Percentiles rank a stretch among this genome's conserved stretches.
These are phyloP conservation scores for Enteromius thamalakanensis DNA, from an alignment of 2,797 vertebrate genomes.

Conservation along the genomic window DNA sequence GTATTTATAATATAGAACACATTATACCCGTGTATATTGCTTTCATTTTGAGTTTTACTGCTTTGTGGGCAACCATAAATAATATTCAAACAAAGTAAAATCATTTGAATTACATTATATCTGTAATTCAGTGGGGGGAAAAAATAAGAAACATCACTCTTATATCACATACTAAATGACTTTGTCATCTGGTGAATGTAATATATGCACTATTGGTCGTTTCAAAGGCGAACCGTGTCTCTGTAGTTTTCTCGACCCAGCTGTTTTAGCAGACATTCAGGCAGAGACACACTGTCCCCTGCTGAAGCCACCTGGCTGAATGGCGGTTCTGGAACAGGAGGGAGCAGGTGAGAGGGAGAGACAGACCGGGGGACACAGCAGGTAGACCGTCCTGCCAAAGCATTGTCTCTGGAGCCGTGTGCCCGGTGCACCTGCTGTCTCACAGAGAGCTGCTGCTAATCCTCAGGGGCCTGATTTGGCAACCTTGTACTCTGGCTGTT, in stretches of 20 bases:
- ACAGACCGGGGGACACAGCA: constrained; percentile 31
- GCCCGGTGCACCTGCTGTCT: constrained; percentile 49
- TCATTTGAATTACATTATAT: not conserved
- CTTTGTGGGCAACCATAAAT: not conserved
- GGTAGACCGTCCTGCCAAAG: constrained; percentile 52
- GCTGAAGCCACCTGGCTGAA: constrained; percentile 36
- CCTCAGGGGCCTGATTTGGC: constrained; percentile 54
- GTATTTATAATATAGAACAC: too few relatives aligned
- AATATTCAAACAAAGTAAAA: not conserved
- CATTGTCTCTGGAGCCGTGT: constrained; percentile 58
- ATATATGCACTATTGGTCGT: not conserved
- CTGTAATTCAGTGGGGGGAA: not conserved
- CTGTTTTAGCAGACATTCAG: constrained; percentile 38
- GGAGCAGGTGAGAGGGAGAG: constrained; percentile 27
- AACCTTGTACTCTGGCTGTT: constrained; percentile 49
- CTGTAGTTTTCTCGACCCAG: constrained; percentile 11
- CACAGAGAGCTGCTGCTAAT: constrained; percentile 55
- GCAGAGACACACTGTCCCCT: constrained; percentile 29
- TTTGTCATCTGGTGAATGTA: not conserved
- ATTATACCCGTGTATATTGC: too few relatives aligned
- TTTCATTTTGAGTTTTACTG: not conserved
- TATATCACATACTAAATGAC: not conserved
- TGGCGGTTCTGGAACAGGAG: constrained; percentile 34
- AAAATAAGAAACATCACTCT: not conserved
- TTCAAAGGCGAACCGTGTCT: not conserved